A percentile compares a stretch with the other conserved stretches of the same genome.
Evolutionary conservation across 1,140 invertebrate genomes (phyloP).

Genomic region (Bradynema listronoti): DNA sequence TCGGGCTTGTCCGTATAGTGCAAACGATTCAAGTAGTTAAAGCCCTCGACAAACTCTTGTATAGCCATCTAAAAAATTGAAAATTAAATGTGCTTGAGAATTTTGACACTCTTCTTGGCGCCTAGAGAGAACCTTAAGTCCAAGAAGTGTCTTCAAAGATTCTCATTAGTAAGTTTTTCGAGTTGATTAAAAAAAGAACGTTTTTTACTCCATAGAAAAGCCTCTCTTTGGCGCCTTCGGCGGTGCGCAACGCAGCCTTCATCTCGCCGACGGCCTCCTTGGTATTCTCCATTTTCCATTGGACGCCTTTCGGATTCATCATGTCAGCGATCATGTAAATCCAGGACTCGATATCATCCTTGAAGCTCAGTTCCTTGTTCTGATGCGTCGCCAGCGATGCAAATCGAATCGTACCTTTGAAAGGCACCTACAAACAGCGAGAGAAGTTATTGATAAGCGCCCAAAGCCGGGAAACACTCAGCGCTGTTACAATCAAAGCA

Average conservation of each 20-base stretch:
- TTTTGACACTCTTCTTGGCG: slow-evolving; percentile 32
- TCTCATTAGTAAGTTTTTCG: neutral
- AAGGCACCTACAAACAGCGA: slow-evolving; percentile 17
- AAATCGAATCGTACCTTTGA: slow-evolving; percentile 43
- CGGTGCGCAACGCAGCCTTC: neutral
- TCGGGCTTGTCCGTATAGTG: slow-evolving; percentile 38
- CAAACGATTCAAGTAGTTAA: slow-evolving; percentile 30
- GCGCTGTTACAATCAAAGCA: neutral
- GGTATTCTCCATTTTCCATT: slow-evolving; percentile 14
- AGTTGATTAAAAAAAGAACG: slow-evolving; percentile 13
- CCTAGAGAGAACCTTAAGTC: slow-evolving; percentile 21
- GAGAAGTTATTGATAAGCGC: too few species aligned
- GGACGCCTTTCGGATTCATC: slow-evolving; percentile 15
- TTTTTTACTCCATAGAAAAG: slow-evolving; percentile 13
- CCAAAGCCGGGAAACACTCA: too few species aligned
- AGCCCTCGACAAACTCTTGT: slow-evolving; percentile 14
- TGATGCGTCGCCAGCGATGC: slow-evolving; percentile 34
- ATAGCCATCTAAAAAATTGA: slow-evolving; percentile 8
- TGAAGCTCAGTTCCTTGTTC: slow-evolving; percentile 29
- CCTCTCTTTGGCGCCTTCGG: slow-evolving; percentile 10
- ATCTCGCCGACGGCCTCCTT: neutral
- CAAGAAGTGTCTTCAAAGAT: neutral
- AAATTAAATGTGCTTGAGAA: slow-evolving; percentile 17
- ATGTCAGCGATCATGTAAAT: slow-evolving; percentile 43
- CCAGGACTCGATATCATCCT: slow-evolving; percentile 46